phyloP scores from a whole-genome alignment of 2,888 invertebrate genomes.

The Drosophila kokeensis region DNA sequence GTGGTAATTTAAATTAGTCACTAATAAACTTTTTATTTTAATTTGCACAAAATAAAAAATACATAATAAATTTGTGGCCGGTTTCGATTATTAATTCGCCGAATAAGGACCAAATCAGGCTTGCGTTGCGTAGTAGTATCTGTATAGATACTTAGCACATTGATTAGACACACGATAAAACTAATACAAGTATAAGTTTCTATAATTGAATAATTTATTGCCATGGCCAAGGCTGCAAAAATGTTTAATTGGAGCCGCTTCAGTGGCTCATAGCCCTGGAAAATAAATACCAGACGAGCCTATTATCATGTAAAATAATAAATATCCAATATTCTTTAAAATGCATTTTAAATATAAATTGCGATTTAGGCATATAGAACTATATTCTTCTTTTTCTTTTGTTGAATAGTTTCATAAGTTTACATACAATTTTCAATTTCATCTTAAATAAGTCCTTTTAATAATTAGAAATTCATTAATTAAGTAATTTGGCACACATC shows the following conservation, averaged over 20 bases:
- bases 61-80: background rate
- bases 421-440: background rate
- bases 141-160: constrained; percentile 31
- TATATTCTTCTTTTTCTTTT: background rate
- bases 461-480: background rate
- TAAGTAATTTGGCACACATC: background rate
- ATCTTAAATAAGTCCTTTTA: background rate
- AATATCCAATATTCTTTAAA: background rate
- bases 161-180: constrained; percentile 47
- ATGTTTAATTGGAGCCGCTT: constrained; percentile 59
- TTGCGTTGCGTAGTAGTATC: background rate
- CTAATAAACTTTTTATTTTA: background rate
- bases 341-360: background rate
- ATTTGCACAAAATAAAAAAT: background rate
- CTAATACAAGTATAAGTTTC: constrained; percentile 8
- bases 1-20: background rate
- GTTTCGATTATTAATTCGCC: constrained; percentile 30
- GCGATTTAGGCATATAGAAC: background rate
- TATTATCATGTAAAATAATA: constrained; percentile 4
- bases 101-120: constrained; percentile 10
- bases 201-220: constrained; percentile 45
- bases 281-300: background rate
- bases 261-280: constrained; percentile 27
- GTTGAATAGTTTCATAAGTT: background rate
- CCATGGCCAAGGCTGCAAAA: constrained; percentile 40